phyloP scores from a whole-genome alignment of 2,113 vertebrate genomes.

The Onychorhynchus coronatus region DNA sequence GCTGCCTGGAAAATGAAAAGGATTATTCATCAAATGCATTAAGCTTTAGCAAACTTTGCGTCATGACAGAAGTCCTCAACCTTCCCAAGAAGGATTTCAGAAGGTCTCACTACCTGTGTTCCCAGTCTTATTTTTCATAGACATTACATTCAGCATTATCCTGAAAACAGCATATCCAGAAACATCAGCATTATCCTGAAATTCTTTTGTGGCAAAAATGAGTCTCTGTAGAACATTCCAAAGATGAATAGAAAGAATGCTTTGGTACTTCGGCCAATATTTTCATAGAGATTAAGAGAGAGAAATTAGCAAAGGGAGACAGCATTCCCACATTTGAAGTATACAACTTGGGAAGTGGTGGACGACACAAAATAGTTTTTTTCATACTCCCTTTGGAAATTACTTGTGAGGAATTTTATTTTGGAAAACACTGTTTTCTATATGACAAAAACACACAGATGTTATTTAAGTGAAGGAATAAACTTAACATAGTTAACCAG shows the following conservation, averaged over 20 bases:
- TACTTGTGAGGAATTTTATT: background rate
- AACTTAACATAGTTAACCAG: background rate
- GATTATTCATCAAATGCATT: background rate
- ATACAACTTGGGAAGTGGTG: rapidly evolving
- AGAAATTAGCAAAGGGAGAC: background rate
- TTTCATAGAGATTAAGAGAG: background rate
- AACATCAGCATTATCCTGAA: background rate
- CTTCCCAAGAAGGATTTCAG: background rate
- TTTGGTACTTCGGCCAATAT: background rate
- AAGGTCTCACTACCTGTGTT: background rate
- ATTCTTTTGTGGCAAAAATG: background rate
- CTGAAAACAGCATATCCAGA: no score
- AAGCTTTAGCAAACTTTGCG: background rate
- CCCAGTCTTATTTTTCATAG: background rate
- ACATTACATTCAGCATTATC: no score
- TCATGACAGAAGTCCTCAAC: background rate
- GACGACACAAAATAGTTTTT: rapidly evolving
- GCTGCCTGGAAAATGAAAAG: background rate
- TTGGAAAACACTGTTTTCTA: background rate
- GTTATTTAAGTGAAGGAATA: background rate
- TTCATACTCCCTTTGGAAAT: background rate
- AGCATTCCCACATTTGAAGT: background rate
- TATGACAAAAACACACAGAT: background rate
- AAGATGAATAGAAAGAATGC: background rate
- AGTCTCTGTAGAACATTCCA: background rate